Evolutionary conservation across 2,113 vertebrate species (phyloP).

Genomic region (Oplegnathus fasciatus): DNA sequence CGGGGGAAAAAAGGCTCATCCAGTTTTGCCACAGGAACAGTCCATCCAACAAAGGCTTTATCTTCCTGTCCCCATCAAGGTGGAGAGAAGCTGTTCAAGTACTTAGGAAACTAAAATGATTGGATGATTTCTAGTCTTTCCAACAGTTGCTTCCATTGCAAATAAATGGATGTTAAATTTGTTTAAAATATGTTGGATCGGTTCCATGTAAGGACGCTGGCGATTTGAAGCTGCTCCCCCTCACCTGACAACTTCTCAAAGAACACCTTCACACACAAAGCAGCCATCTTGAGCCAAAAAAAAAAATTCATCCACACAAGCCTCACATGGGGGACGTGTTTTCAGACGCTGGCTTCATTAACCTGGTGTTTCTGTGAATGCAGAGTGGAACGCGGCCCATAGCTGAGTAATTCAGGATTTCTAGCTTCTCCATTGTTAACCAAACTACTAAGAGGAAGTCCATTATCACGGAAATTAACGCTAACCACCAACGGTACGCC

Average conservation of each 20-base stretch:
- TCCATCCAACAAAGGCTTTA: not conserved
- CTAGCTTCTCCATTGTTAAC: not conserved
- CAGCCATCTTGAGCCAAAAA: constrained; percentile 50
- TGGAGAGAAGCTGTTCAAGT: not conserved
- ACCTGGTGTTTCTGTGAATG: not conserved
- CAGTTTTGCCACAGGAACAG: not conserved
- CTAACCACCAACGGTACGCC: not conserved
- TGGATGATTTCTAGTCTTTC: too few relatives aligned
- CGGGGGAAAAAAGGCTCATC: too few relatives aligned
- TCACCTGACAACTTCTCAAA: not conserved
- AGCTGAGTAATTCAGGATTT: not conserved
- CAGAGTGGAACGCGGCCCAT: too few relatives aligned
- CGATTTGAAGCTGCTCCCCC: not conserved
- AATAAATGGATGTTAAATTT: not conserved
- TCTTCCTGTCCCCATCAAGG: too few relatives aligned
- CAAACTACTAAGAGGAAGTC: not conserved
- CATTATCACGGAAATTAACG: not conserved
- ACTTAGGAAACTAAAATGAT: not conserved
- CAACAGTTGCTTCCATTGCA: not conserved
- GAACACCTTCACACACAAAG: constrained; percentile 8
- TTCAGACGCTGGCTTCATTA: not conserved
- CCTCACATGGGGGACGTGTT: not conserved
- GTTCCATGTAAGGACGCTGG: too few relatives aligned
- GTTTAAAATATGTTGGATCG: too few relatives aligned
- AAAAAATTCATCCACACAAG: not conserved